Percentiles rank a stretch among this genome's conserved stretches.
Conservation (phyloP, 2,888 invertebrate species). For the Hybos culiciformis region DNA sequence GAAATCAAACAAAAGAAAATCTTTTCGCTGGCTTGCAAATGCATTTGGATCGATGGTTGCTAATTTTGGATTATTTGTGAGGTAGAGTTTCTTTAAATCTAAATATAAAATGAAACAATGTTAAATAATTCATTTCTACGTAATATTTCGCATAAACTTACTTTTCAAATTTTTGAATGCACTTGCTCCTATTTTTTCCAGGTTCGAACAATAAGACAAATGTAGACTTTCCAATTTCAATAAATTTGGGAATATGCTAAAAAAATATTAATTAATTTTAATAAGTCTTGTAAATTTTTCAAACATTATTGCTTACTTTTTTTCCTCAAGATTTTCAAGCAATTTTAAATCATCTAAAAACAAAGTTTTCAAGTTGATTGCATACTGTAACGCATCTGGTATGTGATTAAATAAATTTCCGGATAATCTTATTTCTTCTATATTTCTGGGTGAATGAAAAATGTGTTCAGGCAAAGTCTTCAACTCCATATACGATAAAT, state of each 20-base stretch:
- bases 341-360: constrained; percentile 60
- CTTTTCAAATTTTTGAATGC: constrained; percentile 43
- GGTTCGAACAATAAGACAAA: constrained; percentile 50
- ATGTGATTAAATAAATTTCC: constrained; percentile 47
- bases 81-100: constrained; percentile 42
- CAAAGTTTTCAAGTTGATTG: constrained; percentile 45
- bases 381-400: constrained; percentile 47
- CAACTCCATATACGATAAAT: constrained; percentile 54
- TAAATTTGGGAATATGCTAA: constrained; percentile 52
- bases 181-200: constrained; percentile 42
- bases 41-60: constrained; percentile 45
- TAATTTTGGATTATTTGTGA: constrained; percentile 51
- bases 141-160: constrained; percentile 17
- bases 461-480: constrained; percentile 47
- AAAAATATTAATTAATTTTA: constrained; percentile 16
- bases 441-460: constrained; percentile 50
- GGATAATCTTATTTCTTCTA: constrained; percentile 52
- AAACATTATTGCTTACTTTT: constrained; percentile 25
- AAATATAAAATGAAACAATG: constrained; percentile 1
- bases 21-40: constrained; percentile 38
- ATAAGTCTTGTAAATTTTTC: not conserved
- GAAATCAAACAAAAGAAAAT: constrained; percentile 43
- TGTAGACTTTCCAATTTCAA: constrained; percentile 48
- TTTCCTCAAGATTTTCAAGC: constrained; percentile 41
- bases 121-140: not conserved